phyloP scores from a whole-genome alignment of 1,140 invertebrate genomes.

The Listronotus oregonensis region DNA sequence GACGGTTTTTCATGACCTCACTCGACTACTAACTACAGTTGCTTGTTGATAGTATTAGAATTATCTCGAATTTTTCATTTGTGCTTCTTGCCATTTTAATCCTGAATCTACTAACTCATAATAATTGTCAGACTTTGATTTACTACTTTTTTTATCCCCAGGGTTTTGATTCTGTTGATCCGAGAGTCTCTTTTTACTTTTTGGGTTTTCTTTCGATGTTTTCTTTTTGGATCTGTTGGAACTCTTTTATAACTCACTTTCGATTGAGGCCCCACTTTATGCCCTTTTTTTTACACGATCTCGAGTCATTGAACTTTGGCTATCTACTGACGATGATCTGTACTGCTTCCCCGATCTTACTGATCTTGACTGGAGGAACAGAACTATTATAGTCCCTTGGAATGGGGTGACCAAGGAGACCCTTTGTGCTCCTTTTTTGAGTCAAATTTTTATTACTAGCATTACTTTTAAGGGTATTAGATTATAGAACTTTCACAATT shows the following conservation, averaged over 20 bases:
- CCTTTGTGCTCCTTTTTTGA: conserved; percentile 80
- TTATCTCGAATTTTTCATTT: conserved; percentile 65
- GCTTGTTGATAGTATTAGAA: conserved; percentile 67
- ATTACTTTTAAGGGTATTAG: conserved; percentile 29
- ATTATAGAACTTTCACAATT: conserved; percentile 43
- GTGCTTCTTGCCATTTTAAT: conserved; percentile 84
- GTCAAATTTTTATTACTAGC: conserved; percentile 58
- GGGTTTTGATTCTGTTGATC: conserved; percentile 59
- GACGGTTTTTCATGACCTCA: conserved; percentile 28
- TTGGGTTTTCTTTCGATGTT: conserved; percentile 73
- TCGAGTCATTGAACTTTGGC: conserved; percentile 80
- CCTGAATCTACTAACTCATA: conserved; percentile 82
- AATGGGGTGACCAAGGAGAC: conserved; percentile 77
- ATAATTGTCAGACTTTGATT: conserved; percentile 36
- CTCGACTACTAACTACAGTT: conserved; percentile 63
- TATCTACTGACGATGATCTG: conserved; percentile 75
- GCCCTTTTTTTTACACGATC: conserved; percentile 66
- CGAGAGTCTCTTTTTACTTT: conserved; percentile 60
- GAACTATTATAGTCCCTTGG: conserved; percentile 69
- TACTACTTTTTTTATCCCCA: conserved; percentile 40
- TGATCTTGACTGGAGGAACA: conserved; percentile 64
- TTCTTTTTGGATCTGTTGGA: conserved; percentile 72
- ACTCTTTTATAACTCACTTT: conserved; percentile 83
- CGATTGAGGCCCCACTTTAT: conserved; percentile 79
- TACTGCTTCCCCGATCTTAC: conserved; percentile 69